Percentiles rank a stretch among this genome's conserved stretches.
These are phyloP conservation scores for Papilio gigon DNA, from an alignment of 2,888 invertebrate species.

Conservation along the genomic window DNA sequence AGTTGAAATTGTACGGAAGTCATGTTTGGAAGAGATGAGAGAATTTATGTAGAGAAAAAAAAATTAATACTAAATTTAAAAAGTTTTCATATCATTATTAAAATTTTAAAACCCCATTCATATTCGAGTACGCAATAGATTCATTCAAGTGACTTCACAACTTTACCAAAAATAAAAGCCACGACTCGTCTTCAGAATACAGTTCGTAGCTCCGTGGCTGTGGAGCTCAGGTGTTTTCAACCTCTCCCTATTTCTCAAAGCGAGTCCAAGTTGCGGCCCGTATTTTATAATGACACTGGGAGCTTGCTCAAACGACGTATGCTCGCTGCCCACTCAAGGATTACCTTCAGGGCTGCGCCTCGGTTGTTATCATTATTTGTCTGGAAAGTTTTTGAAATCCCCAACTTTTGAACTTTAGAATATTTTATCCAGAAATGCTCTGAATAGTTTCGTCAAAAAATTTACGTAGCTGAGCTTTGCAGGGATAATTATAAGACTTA, in stretches of 20 bases:
- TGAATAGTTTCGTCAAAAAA: constrained; percentile 9
- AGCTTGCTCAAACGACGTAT: constrained; percentile 74
- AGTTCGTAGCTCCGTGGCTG: constrained; percentile 54
- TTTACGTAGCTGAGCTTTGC: not conserved
- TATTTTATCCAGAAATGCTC: constrained; percentile 5
- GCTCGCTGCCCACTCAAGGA: constrained; percentile 75
- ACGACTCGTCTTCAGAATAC: constrained; percentile 39
- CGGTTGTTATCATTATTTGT: constrained; percentile 53
- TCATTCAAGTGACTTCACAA: constrained; percentile 46
- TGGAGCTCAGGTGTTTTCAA: constrained; percentile 69
- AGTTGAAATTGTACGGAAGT: too few species aligned
- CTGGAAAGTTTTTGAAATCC: constrained; percentile 47
- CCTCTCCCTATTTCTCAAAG: constrained; percentile 77
- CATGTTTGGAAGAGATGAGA: not conserved
- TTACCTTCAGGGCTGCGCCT: constrained; percentile 65
- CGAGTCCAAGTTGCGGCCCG: constrained; percentile 73
- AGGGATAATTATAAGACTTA: not conserved
- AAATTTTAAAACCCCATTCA: constrained; percentile 21
- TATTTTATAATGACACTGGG: constrained; percentile 79
- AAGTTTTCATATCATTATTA: not conserved
- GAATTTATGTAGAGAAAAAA: not conserved
- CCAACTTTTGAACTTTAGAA: constrained; percentile 39
- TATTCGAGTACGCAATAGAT: constrained; percentile 43
- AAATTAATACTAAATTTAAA: not conserved
- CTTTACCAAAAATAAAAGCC: constrained; percentile 43